Evolutionary conservation across 1,140 invertebrate species (phyloP).

Genomic region (Panagrolaimus sp.): DNA sequence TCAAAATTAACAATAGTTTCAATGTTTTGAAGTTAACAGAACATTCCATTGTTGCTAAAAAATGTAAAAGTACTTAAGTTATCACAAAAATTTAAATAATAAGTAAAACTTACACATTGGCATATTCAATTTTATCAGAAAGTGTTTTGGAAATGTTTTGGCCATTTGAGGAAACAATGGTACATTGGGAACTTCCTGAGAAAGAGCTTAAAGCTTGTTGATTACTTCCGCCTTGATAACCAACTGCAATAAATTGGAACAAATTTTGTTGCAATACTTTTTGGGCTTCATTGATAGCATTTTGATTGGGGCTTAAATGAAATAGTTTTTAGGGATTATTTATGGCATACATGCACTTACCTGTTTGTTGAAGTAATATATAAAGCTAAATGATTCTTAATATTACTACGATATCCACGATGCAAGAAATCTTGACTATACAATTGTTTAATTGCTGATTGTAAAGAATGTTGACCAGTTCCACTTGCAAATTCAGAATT

Average conservation of each 20-base stretch:
- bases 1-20: too few species aligned
- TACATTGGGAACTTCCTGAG: background rate
- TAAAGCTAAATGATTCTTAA: conserved; percentile 1
- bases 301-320: background rate
- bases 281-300: background rate
- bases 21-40: background rate
- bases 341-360: too few species aligned
- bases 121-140: background rate
- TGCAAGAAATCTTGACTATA: background rate
- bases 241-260: background rate
- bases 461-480: background rate
- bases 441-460: background rate
- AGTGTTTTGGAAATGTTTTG: background rate
- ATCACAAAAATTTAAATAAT: background rate
- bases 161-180: background rate
- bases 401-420: background rate
- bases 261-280: background rate
- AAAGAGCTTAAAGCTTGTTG: background rate
- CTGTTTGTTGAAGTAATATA: background rate
- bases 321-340: too few species aligned
- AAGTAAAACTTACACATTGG: background rate
- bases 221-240: background rate
- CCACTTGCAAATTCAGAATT: background rate
- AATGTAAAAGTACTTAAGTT: too few species aligned
- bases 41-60: background rate